Percentiles rank a stretch among this genome's conserved stretches.
Evolutionary conservation across 2,113 vertebrate species (phyloP).

Genomic region (Martes martes): DNA sequence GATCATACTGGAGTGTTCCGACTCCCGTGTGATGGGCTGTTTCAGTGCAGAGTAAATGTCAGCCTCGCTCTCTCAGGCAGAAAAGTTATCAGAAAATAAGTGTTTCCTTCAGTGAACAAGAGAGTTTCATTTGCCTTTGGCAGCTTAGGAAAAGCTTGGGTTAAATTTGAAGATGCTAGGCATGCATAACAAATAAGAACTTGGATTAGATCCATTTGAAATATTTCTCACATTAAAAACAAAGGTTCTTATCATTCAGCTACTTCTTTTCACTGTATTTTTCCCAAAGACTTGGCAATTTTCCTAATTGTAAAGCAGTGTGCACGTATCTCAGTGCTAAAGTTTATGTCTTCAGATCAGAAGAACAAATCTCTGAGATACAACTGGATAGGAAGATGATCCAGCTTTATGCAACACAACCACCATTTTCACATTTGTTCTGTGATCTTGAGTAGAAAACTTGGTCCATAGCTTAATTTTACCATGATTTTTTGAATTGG

Average conservation of each 20-base stretch:
- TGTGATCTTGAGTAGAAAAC: background rate
- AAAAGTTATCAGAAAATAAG: constrained; percentile 17
- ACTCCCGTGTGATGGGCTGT: background rate
- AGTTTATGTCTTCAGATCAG: constrained; percentile 22
- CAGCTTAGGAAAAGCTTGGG: constrained; percentile 22
- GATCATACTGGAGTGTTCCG: background rate
- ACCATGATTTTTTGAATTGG: background rate
- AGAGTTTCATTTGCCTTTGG: constrained; percentile 17
- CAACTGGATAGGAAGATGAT: background rate
- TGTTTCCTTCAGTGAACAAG: background rate
- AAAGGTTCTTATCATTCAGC: background rate
- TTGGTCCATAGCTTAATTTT: background rate
- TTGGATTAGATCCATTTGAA: constrained; percentile 50
- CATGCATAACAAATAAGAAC: constrained; percentile 56
- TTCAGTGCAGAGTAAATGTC: constrained; percentile 28
- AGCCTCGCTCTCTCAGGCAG: background rate
- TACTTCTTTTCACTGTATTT: constrained; percentile 40
- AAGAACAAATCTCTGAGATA: background rate
- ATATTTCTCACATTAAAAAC: constrained; percentile 56
- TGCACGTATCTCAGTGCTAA: background rate
- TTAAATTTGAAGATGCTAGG: constrained; percentile 57
- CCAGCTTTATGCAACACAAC: constrained; percentile 39
- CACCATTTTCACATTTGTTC: background rate
- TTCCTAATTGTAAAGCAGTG: background rate
- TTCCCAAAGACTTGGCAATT: background rate